phyloP scores from a whole-genome alignment of 2,113 vertebrate species.

The Hydrochoerus hydrochaeris region DNA sequence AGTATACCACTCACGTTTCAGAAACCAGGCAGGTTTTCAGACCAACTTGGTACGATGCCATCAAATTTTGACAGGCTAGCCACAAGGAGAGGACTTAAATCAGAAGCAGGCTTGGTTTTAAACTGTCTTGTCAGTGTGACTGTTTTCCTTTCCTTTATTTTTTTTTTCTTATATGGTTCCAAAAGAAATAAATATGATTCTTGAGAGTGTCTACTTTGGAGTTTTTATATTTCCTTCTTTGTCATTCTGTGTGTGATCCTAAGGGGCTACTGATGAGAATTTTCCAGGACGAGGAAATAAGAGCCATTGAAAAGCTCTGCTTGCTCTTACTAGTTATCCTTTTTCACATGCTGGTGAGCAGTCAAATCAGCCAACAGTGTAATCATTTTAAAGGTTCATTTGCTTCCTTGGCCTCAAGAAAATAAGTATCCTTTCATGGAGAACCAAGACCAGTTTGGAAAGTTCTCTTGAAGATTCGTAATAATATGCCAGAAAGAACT shows the following conservation, averaged over 20 bases:
- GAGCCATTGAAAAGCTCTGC: background rate
- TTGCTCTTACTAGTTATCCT: background rate
- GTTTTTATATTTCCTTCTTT: constrained; percentile 30
- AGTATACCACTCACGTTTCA: constrained; percentile 19
- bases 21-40: constrained; percentile 41
- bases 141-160: background rate
- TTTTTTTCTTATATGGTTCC: constrained; percentile 55
- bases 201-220: constrained; percentile 46
- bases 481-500: background rate
- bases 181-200: constrained; percentile 61
- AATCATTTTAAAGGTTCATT: background rate
- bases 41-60: background rate
- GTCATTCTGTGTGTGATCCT: constrained; percentile 33
- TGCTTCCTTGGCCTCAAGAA: background rate
- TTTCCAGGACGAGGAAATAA: constrained; percentile 37
- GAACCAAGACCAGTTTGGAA: constrained; percentile 19
- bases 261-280: background rate
- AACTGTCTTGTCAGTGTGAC: constrained; percentile 44
- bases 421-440: background rate
- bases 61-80: constrained; percentile 46
- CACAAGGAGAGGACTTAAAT: constrained; percentile 61
- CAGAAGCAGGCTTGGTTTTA: constrained; percentile 63
- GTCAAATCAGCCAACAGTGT: background rate
- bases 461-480: constrained; percentile 4
- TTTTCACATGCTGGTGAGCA: background rate